phyloP scores from a whole-genome alignment of 1,140 invertebrate species.

The Druon quercuslanigerum region DNA sequence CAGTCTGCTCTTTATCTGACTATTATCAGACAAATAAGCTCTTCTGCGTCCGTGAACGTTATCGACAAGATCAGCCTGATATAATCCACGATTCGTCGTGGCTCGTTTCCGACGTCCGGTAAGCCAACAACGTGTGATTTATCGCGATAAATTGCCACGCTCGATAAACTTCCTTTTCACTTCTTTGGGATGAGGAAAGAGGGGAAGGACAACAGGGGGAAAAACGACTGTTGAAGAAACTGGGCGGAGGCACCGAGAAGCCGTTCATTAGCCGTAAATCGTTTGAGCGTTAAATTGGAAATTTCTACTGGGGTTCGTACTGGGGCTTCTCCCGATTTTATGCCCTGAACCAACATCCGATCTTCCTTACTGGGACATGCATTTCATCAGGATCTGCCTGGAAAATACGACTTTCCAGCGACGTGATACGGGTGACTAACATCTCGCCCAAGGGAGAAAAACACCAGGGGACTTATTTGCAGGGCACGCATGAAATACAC shows the following conservation, averaged over 20 bases:
- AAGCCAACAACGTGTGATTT: slow-evolving; percentile 44
- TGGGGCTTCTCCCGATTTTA: slow-evolving; percentile 21
- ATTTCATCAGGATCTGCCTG: too few relatives aligned
- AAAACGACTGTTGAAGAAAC: slow-evolving; percentile 33
- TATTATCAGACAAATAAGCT: slow-evolving; percentile 2
- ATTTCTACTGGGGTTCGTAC: slow-evolving; percentile 18
- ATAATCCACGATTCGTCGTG: slow-evolving; percentile 27
- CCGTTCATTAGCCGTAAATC: slow-evolving; percentile 39
- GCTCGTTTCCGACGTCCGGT: slow-evolving; percentile 33
- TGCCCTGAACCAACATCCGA: slow-evolving; percentile 9
- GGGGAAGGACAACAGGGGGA: slow-evolving; percentile 3
- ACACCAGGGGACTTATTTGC: too few relatives aligned
- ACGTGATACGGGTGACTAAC: too few relatives aligned
- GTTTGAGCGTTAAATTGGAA: slow-evolving; percentile 42
- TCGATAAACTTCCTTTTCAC: slow-evolving; percentile 42
- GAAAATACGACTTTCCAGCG: too few relatives aligned
- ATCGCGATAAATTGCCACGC: slow-evolving; percentile 48
- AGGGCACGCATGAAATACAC: too few relatives aligned
- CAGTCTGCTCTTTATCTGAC: background rate
- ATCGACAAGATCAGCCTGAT: slow-evolving; percentile 29
- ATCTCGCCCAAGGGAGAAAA: too few relatives aligned
- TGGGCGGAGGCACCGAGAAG: slow-evolving; percentile 20
- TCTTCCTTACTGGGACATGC: background rate
- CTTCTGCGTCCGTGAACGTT: background rate
- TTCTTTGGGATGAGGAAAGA: background rate